Percentiles rank a stretch among this genome's conserved stretches.
These are phyloP conservation scores for Marcusenius ussheri DNA, from an alignment of 2,113 vertebrate genomes.

Conservation along the genomic window DNA sequence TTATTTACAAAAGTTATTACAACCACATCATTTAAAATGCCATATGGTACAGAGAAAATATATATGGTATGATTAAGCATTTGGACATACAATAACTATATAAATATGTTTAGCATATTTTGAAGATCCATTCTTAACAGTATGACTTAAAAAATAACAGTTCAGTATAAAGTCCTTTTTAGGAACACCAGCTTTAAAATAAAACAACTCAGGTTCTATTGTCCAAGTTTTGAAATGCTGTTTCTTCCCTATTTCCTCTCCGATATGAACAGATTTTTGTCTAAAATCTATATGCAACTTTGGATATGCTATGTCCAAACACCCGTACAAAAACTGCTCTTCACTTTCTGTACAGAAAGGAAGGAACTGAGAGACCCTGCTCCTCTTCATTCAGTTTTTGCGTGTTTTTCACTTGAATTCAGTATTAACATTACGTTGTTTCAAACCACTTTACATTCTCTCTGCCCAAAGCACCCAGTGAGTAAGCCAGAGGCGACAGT, in stretches of 20 bases:
- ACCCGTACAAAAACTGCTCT: slow-evolving; percentile 53
- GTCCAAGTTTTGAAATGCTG: neutral
- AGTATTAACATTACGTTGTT: too few relatives aligned
- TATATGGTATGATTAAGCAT: too few relatives aligned
- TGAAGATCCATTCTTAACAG: too few relatives aligned
- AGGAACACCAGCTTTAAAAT: neutral
- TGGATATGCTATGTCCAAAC: neutral
- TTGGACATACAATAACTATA: too few relatives aligned
- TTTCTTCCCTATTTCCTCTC: neutral
- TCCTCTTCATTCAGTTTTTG: neutral
- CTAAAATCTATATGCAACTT: neutral
- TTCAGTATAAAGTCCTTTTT: neutral
- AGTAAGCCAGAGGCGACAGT: too few relatives aligned
- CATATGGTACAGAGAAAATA: too few relatives aligned
- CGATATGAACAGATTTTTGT: neutral
- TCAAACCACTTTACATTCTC: too few relatives aligned
- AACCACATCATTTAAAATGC: too few relatives aligned
- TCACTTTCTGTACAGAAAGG: slow-evolving; percentile 33
- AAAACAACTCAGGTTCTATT: neutral
- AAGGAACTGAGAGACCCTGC: neutral
- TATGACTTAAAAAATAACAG: neutral
- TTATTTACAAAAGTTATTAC: too few relatives aligned
- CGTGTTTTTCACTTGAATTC: too few relatives aligned
- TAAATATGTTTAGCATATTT: too few relatives aligned
- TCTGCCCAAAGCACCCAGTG: too few relatives aligned